Base-by-base conservation (phyloP, 2,797 vertebrate species). In the Thripadectes ignobilis region DNA sequence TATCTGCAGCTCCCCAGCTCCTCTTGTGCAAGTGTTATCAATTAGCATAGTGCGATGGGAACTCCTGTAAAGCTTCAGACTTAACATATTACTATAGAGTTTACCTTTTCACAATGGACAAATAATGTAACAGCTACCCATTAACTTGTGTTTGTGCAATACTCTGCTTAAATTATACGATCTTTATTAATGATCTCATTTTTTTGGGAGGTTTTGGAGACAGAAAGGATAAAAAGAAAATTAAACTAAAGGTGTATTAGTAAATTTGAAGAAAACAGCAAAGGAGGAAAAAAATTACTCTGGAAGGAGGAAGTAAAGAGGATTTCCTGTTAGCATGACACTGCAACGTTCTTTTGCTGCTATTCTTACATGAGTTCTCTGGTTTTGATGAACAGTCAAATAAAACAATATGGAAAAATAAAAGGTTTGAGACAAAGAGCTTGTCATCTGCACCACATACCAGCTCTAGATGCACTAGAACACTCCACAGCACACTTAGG, bases 1-100 rank as follows among this genome's bases (percentile, higher is more conserved):
- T 71, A 86, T 92, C 93, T 92, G 74, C 75, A 89, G 89, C 74
- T 96, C 85, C 79, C 96, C 83, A 76, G 68, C 88, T 85, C 69
- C 62, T 52, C 66, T 85, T 0, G 1, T 45, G 63, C 10, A 1
- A 69, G 41, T 75, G 80, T 80, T 95, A 65, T n/a, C 43, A 85
- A 95, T 93, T 87, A 92, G 57, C 67, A 55, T 11, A 7, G 32
- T 71, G 61, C 59, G 90, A n/a, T 34, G 49, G 30, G 16, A 94
- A 92, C 77, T 54, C 65, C 62, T 34, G 73, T 59, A 57, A 88
- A 91, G 62, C 54, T 89, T 63, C 65, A 88, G 51, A 43, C 26
- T 73, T 55, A 75, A 88, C 52, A 20, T 30, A 59, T 88, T 69
- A 73, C 39, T 63, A 49, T 23, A 55, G 3, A 46, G 30, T 77